A percentile compares a stretch with the other conserved stretches of the same genome.
Conservation (phyloP, 2,113 vertebrate species). For the Paraplagusia blochii region DNA sequence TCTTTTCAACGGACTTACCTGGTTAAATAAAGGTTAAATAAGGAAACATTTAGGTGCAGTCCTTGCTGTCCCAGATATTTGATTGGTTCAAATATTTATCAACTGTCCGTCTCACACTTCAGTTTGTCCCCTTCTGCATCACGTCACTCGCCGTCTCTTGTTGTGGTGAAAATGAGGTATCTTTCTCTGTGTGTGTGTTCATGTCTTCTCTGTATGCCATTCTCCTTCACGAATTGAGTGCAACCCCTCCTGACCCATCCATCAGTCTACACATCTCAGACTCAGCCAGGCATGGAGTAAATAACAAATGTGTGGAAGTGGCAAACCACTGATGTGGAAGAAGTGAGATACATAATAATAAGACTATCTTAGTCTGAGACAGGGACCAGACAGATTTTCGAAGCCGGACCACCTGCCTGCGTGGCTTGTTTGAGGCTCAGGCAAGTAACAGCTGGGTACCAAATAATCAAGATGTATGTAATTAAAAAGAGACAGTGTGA, state of each 20-base stretch:
- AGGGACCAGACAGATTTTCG: no score
- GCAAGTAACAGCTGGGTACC: no score
- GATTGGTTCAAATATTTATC: no score
- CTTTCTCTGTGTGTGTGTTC: slow-evolving; percentile 8
- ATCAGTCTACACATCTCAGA: slow-evolving; percentile 4
- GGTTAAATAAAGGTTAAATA: no score
- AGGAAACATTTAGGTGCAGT: no score
- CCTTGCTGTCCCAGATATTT: no score
- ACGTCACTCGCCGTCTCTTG: slow-evolving; percentile 24
- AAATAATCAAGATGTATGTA: no score
- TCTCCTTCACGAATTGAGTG: slow-evolving; percentile 5
- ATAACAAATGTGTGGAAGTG: slow-evolving; percentile 21
- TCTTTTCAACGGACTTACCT: no score
- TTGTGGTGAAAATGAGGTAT: neutral
- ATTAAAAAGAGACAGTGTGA: no score
- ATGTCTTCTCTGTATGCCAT: neutral
- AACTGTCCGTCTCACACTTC: neutral
- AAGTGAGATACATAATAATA: slow-evolving; percentile 8
- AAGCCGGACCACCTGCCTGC: no score
- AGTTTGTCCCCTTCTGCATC: neutral
- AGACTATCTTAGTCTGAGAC: neutral
- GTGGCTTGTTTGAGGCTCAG: no score
- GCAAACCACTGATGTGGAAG: slow-evolving; percentile 9
- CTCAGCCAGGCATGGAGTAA: slow-evolving; percentile 16
- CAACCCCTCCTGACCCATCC: no score